These are phyloP conservation scores for Hiodon alosoides DNA, from an alignment of 2,113 vertebrate genomes.

Conservation along the genomic window DNA sequence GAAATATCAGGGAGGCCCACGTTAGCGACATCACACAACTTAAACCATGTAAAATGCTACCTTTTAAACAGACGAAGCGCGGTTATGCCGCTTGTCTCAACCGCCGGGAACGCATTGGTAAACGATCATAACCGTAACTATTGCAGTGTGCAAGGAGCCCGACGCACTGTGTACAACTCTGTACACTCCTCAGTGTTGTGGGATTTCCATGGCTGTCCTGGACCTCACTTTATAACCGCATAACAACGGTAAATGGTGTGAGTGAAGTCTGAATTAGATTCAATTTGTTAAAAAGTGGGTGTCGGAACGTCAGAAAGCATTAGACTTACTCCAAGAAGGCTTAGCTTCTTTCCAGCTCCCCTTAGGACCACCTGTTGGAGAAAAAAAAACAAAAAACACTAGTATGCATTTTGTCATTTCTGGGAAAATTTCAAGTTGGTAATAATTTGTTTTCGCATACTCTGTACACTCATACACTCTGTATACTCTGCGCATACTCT, in stretches of 20 bases:
- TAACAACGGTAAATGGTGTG: too few relatives aligned
- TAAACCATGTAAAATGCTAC: background rate
- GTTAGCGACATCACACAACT: background rate
- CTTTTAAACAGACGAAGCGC: background rate
- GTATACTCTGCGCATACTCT: too few relatives aligned
- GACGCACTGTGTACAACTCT: too few relatives aligned
- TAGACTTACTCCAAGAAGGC: constrained; percentile 67
- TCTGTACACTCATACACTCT: too few relatives aligned
- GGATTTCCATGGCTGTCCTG: too few relatives aligned
- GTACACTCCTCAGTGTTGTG: too few relatives aligned
- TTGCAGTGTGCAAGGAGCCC: too few relatives aligned
- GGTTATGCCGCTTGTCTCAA: too few relatives aligned
- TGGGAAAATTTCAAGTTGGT: background rate
- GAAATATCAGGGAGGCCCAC: constrained; percentile 24
- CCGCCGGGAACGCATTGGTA: too few relatives aligned
- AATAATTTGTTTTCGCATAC: background rate
- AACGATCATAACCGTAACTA: too few relatives aligned
- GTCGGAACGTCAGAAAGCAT: constrained; percentile 11
- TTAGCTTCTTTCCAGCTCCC: constrained; percentile 71
- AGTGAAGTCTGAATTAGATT: background rate
- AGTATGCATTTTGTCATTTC: background rate
- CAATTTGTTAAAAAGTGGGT: background rate
- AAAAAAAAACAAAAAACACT: constrained; percentile 7
- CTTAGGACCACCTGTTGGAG: constrained; percentile 66
- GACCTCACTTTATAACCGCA: too few relatives aligned